Base-by-base conservation (phyloP, 2,113 vertebrate species). In the Oreotrochilus melanogaster region DNA sequence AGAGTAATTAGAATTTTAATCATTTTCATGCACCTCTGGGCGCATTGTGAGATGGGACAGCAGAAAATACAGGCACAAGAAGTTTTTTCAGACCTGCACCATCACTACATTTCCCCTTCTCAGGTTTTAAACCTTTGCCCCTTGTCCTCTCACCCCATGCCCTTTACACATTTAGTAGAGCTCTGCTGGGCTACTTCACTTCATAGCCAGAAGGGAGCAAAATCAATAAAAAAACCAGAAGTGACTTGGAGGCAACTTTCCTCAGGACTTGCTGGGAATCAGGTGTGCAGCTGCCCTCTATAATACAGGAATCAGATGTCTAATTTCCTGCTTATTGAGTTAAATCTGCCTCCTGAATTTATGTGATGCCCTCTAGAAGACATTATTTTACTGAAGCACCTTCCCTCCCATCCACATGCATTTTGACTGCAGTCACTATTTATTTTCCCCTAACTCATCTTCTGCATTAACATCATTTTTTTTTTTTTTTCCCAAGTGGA, bases 1-100 rank as follows among this genome's bases (percentile, higher is more conserved):
- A 19, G 31, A 91, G 88, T 82, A 91, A 96, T 92, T 72, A 74
- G 91, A 95, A 96, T 95, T 93, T 79, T 95, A 91, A 96, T 92
- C n/a, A 53, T 73, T 92, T 97, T 71, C 28, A 18, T 56, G 50
- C 54, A 56, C 18, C 33, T 69, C 51, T 54, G 73, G 42, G 88
- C 9, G 5, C 7, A 74, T 1, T 47, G 11, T 51, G 50, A 86
- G 72, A 54, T 60, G 24, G 70, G 70, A 81, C 85, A 76, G 58
- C 37, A 86, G 33, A 39, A 93, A 93, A 71, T 9, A 42, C n/a
- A 87, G 66, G 11, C 48, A 69, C 75, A 95, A 43, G 54, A 88
- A 93, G n/a, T 18, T 73, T 47, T 57, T 57, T 33, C 31, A 14
- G 57, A 25, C n/a, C 27, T 35, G 8, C 43, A 18, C 14, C 57